Percentiles rank a stretch among this genome's conserved stretches.
Evolutionary conservation across 1,140 invertebrate genomes (phyloP).

Genomic region (Paraescarpia echinospica): DNA sequence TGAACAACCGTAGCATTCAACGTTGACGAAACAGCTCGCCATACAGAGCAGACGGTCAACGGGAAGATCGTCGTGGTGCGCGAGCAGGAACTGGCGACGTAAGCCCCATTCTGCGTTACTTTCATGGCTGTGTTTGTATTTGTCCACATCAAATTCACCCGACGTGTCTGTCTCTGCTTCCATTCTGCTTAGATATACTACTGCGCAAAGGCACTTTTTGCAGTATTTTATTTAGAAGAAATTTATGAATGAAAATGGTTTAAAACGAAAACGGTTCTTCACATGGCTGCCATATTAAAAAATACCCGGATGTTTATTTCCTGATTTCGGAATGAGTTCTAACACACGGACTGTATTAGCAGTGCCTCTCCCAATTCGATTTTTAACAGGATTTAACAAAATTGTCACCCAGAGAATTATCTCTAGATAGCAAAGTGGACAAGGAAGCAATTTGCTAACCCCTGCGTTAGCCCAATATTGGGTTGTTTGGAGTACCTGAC

Average conservation of each 20-base stretch:
- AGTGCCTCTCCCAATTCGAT: too few species aligned
- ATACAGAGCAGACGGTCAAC: conserved; percentile 74
- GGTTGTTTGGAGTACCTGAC: too few species aligned
- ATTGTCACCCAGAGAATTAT: too few species aligned
- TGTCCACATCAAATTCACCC: not conserved
- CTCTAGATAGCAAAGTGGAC: too few species aligned
- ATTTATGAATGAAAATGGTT: not conserved
- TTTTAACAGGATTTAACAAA: too few species aligned
- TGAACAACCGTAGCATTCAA: conserved; percentile 80
- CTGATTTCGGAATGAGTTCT: not conserved
- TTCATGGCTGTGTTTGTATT: conserved; percentile 58
- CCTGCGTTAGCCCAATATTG: too few species aligned
- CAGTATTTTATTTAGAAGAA: not conserved
- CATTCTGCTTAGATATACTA: not conserved
- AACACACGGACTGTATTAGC: not conserved
- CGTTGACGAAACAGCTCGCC: conserved; percentile 79
- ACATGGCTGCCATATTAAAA: not conserved
- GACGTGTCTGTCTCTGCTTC: not conserved
- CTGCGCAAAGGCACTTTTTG: not conserved
- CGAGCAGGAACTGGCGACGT: conserved; percentile 71
- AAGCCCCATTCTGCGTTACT: conserved; percentile 82
- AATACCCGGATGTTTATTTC: not conserved
- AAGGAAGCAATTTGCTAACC: too few species aligned
- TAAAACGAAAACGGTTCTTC: not conserved
- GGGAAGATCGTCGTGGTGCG: conserved; percentile 71